A percentile compares a stretch with the other conserved stretches of the same genome.
These are phyloP conservation scores for Pocillopora grandis DNA, from an alignment of 92 coral and sea anemone genomes.

Conservation along the genomic window DNA sequence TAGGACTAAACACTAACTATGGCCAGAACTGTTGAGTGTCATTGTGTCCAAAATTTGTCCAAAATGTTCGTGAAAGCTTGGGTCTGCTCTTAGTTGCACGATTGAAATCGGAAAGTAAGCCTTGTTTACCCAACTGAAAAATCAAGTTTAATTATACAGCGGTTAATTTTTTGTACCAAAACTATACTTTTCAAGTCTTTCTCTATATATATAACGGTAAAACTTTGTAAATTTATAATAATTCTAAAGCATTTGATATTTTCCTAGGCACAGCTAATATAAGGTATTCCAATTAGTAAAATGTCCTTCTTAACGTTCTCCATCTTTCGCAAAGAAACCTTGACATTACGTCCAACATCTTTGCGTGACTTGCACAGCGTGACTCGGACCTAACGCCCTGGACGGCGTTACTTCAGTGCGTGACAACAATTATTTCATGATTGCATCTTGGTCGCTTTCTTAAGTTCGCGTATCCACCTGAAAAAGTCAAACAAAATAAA, in stretches of 20 bases:
- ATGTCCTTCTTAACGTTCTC: not conserved
- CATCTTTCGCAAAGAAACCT: not conserved
- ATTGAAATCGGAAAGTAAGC: not conserved
- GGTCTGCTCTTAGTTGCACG: not conserved
- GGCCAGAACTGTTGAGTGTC: no score
- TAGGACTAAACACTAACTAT: no score
- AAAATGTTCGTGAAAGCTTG: not conserved
- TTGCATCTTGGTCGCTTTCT: slow-evolving; percentile 56
- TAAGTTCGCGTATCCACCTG: slow-evolving; percentile 59
- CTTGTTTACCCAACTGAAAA: not conserved
- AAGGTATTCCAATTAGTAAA: not conserved
- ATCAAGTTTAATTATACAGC: not conserved
- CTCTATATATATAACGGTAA: not conserved
- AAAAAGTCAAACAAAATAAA: not conserved
- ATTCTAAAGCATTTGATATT: not conserved
- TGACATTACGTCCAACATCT: not conserved
- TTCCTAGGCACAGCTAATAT: not conserved
- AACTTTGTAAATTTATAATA: not conserved
- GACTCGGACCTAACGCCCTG: not conserved
- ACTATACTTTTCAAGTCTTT: not conserved
- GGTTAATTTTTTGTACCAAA: not conserved
- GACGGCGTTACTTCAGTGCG: not conserved
- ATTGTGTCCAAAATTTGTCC: no score
- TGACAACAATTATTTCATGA: not conserved
- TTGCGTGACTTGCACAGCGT: not conserved